These are phyloP conservation scores for Agapostemon virescens DNA, from an alignment of 2,888 invertebrate species.

Conservation along the genomic window DNA sequence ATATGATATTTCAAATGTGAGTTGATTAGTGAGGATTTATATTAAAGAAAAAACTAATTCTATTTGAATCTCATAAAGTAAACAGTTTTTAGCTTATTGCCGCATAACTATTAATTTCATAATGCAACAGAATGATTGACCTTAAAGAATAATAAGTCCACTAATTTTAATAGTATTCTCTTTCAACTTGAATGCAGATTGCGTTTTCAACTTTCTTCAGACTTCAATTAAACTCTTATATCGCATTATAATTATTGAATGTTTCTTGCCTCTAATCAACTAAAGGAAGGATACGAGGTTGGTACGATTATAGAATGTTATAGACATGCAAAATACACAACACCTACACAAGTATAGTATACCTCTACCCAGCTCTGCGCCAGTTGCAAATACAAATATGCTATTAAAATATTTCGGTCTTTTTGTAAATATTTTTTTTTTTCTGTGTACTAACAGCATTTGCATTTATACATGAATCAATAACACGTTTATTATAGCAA, in stretches of 20 bases:
- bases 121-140: neutral
- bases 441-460: slow-evolving; percentile 16
- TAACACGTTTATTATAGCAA: slow-evolving; percentile 35
- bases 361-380: slow-evolving; percentile 52
- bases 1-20: slow-evolving; percentile 25
- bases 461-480: slow-evolving; percentile 28
- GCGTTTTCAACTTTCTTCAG: slow-evolving; percentile 17
- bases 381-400: slow-evolving; percentile 24
- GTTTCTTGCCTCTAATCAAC: slow-evolving; percentile 73
- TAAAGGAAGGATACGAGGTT: slow-evolving; percentile 85
- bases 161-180: slow-evolving; percentile 9
- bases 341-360: slow-evolving; percentile 58
- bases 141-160: neutral
- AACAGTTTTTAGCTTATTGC: slow-evolving; percentile 4
- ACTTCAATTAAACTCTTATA: slow-evolving; percentile 37
- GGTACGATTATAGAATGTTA: slow-evolving; percentile 79
- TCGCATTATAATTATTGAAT: slow-evolving; percentile 41
- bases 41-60: neutral
- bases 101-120: slow-evolving; percentile 1
- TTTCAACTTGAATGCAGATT: slow-evolving; percentile 12
- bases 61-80: neutral
- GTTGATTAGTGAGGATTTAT: neutral
- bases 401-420: slow-evolving; percentile 25
- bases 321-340: slow-evolving; percentile 61
- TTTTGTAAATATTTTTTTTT: slow-evolving; percentile 19